phyloP scores from a whole-genome alignment of 1,140 invertebrate species.

The Brachionus rotundiformis region DNA sequence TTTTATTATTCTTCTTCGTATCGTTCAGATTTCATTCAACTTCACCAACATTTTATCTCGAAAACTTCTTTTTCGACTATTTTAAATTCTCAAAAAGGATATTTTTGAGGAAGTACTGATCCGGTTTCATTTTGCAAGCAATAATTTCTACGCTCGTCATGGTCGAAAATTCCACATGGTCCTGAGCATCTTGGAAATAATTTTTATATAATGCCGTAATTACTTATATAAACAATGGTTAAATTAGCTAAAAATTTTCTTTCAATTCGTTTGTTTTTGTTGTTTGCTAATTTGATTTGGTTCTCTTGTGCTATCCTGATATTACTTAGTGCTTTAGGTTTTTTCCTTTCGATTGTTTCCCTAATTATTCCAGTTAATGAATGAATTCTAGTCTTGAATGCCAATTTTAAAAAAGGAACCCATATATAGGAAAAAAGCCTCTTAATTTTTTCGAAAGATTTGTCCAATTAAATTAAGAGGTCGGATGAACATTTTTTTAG shows the following conservation, averaged over 20 bases:
- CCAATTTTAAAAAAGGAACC: not conserved
- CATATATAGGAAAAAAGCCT: too few relatives aligned
- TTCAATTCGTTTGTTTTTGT: not conserved
- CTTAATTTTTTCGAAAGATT: too few relatives aligned
- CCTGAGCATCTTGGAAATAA: not conserved
- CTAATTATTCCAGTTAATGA: not conserved
- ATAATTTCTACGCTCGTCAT: slow-evolving; percentile 11
- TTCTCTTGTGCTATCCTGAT: not conserved
- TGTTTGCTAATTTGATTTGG: not conserved
- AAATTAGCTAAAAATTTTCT: not conserved
- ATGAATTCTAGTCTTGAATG: not conserved
- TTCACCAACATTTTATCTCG: not conserved
- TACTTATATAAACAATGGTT: not conserved
- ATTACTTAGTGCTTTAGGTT: not conserved
- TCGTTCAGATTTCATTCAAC: not conserved
- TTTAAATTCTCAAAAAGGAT: not conserved
- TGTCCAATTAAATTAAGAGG: too few relatives aligned
- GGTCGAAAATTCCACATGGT: slow-evolving; percentile 3
- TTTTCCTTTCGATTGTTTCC: not conserved
- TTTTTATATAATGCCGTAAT: not conserved
- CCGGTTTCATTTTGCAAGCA: not conserved
- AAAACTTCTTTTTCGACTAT: not conserved
- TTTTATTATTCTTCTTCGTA: slow-evolving; percentile 7
- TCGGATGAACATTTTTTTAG: too few relatives aligned
- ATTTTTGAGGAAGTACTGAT: not conserved